Percentiles rank a stretch among this genome's conserved stretches.
Evolutionary conservation across 2,797 vertebrate genomes (phyloP).

Genomic region (Sebastes trivittatus): DNA sequence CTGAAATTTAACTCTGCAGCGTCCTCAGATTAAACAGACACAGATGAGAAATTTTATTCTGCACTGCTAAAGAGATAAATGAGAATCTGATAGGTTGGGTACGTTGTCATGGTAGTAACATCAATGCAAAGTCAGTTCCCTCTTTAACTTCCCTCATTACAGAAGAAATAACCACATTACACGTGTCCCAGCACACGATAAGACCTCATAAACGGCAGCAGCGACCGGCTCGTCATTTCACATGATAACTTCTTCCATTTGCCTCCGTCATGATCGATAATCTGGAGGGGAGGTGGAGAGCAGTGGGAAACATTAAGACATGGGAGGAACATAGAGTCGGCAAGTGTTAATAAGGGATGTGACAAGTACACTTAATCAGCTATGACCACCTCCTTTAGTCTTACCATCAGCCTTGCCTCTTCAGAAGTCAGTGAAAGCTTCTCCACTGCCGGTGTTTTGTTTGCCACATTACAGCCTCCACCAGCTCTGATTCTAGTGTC

Average conservation of each 20-base stretch:
- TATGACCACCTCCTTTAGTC: neutral
- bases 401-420: constrained; percentile 3
- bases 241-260: constrained; percentile 79
- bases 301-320: constrained; percentile 9
- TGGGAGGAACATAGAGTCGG: constrained; percentile 25
- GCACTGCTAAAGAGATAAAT: neutral
- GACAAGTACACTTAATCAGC: constrained; percentile 41
- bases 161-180: constrained; percentile 71
- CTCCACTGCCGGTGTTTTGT: neutral
- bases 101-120: constrained; percentile 70
- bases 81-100: neutral
- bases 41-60: neutral
- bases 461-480: neutral
- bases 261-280: constrained; percentile 56
- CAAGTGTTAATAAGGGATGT: constrained; percentile 28
- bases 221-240: constrained; percentile 62
- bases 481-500: neutral
- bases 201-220: constrained; percentile 59
- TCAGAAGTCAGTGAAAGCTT: constrained; percentile 10
- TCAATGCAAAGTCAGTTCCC: constrained; percentile 64
- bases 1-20: neutral
- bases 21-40: neutral
- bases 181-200: constrained; percentile 50
- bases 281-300: constrained; percentile 1
- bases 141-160: constrained; percentile 49